phyloP scores from a whole-genome alignment of 2,888 invertebrate species.

The Asteroscopus sphinx region DNA sequence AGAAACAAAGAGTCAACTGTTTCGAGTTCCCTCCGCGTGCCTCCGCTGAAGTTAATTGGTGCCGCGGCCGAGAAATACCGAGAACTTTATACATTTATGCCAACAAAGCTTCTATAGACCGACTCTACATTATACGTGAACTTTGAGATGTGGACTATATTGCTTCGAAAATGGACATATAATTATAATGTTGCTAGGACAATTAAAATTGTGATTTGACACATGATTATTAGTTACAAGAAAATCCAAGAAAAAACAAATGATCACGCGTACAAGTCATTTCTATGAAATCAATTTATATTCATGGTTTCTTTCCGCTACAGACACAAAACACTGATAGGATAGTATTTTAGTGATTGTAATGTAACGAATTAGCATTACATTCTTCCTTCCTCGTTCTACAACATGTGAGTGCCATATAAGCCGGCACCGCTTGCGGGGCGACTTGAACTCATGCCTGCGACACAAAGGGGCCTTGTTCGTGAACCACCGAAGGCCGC shows the following conservation, averaged over 20 bases:
- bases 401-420: conserved; percentile 40
- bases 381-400: conserved; percentile 58
- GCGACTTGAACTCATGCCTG: conserved; percentile 57
- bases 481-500: conserved; percentile 87
- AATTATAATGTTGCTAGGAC: not conserved
- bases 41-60: conserved; percentile 75
- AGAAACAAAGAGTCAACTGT: conserved; percentile 78
- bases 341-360: conserved; percentile 35
- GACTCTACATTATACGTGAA: conserved; percentile 31
- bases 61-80: conserved; percentile 68
- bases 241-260: conserved; percentile 19
- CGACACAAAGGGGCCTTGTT: conserved; percentile 85
- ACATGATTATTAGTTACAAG: conserved; percentile 4
- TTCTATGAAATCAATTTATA: conserved; percentile 29
- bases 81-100: conserved; percentile 63
- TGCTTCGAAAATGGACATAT: conserved; percentile 17
- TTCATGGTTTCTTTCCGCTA: conserved; percentile 32
- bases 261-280: conserved; percentile 4
- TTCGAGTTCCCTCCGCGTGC: conserved; percentile 66
- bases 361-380: conserved; percentile 43
- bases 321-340: conserved; percentile 22
- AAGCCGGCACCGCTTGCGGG: conserved; percentile 37
- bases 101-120: conserved; percentile 58
- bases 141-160: conserved; percentile 14
- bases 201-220: conserved; percentile 5